Base-by-base conservation (phyloP, 2,888 invertebrate species). In the Bruchidius siliquastri region DNA sequence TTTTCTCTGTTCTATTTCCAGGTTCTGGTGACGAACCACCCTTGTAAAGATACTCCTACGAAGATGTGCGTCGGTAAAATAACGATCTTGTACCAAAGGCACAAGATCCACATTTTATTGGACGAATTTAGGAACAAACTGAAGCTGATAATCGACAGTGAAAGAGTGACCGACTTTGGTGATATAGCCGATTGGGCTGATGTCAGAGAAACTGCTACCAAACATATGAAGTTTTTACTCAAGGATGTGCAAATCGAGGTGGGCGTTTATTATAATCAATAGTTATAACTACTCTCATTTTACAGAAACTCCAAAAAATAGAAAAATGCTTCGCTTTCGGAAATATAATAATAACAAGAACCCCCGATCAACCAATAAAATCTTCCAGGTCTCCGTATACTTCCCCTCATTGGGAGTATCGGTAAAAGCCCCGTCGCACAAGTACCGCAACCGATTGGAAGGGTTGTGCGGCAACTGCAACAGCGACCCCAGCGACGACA, bases 401-500 rank as follows among this genome's bases (percentile, higher is more conserved):
- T 87, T 84, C 77, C 86, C 87, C 22, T 87, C 88, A 22, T 83
- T 87, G 74, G 89, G 87, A 0, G 87, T 87, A 13, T 84, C 88
- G 70, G 84, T 93, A 4, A 91, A 90, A 74, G 89, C 94, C 0
- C 94, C 96, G 0, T 94, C 95, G 0, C 90, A 91, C 77, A 87
- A 91, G 73, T 95, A 93, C 85, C 90, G 89, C 67, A 91, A 91
- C 76, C 90, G 89, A 76, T 90, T 94, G 73, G 93, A 95, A 84
- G 96, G 96, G 0, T 88, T 96, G 0, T 96, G 96, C 84, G 96
- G 96, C 72, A 90, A 92, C 78, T 93, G 93, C 83, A 90, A 92
- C 71, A 90, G 90, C 0, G 87, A 90, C 80, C 86, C 88, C 2
- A 87, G 88, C 0, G 88, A 90, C 70, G 91, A 91, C 82, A 86